phyloP scores from a whole-genome alignment of 2,888 invertebrate genomes.

The Ophonus ardosiacus region DNA sequence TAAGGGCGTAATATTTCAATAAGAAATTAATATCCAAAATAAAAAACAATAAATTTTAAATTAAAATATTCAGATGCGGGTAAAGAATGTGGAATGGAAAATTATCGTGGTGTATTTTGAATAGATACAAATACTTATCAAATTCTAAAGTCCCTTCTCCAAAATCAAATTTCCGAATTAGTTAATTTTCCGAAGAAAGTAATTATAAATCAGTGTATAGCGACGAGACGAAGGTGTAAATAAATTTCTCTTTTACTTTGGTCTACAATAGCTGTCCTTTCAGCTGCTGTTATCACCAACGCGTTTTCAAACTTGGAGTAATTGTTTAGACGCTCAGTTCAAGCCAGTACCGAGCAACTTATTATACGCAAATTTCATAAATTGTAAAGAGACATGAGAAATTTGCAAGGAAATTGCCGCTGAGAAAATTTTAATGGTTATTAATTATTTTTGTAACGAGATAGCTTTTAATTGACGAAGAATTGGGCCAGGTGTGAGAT shows the following conservation, averaged over 20 bases:
- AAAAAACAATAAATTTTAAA: too few species aligned
- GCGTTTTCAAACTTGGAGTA: constrained; percentile 33
- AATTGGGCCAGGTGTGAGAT: neutral
- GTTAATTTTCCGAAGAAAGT: neutral
- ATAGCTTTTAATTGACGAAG: constrained; percentile 19
- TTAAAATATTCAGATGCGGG: too few species aligned
- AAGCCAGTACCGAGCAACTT: constrained; percentile 4
- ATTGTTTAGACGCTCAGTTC: constrained; percentile 26
- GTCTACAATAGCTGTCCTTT: constrained; percentile 19
- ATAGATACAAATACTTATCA: too few species aligned
- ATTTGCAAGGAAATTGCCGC: constrained; percentile 15
- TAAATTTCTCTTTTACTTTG: neutral
- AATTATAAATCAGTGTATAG: constrained; percentile 1
- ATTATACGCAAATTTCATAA: constrained; percentile 41
- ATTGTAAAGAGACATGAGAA: constrained; percentile 39
- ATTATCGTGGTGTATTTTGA: too few species aligned
- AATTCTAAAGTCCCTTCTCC: too few species aligned
- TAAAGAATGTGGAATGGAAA: too few species aligned
- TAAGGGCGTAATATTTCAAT: too few species aligned
- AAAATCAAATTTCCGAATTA: neutral
- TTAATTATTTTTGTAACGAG: constrained; percentile 45
- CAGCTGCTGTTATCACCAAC: neutral
- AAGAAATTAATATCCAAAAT: too few species aligned
- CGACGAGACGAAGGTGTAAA: neutral
- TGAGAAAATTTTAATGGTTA: constrained; percentile 40